phyloP scores from a whole-genome alignment of 2,113 vertebrate species.

The Ophiodon elongatus region DNA sequence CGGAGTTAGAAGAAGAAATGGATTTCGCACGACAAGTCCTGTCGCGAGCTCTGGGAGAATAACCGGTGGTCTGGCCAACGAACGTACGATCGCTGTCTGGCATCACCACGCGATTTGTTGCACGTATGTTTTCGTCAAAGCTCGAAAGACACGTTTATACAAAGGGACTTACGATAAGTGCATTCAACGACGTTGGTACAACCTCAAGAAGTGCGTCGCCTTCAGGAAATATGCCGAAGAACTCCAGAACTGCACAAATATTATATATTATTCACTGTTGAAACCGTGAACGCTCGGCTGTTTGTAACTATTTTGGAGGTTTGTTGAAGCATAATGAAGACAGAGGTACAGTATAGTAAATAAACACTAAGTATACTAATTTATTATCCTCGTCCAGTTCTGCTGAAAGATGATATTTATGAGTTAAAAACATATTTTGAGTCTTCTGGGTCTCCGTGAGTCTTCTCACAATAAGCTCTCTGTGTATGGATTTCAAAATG shows the following conservation, averaged over 20 bases:
- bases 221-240: not conserved
- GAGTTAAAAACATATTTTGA: not conserved
- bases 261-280: not conserved
- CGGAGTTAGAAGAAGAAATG: not conserved
- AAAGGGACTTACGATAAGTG: no score
- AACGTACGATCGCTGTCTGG: not conserved
- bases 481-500: no score
- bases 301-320: not conserved
- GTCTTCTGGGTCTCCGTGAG: no score
- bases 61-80: not conserved
- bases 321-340: not conserved
- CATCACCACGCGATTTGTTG: not conserved
- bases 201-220: not conserved
- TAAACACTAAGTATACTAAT: no score
- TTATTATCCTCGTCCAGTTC: no score
- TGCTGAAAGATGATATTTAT: not conserved
- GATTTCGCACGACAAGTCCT: not conserved
- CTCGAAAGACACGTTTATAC: no score
- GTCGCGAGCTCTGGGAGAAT: not conserved
- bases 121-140: not conserved
- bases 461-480: no score
- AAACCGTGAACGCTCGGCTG: not conserved
- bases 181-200: not conserved
- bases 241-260: not conserved
- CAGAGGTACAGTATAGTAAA: not conserved